Conservation (phyloP, 2,888 invertebrate genomes). For the Incurvaria masculella region DNA sequence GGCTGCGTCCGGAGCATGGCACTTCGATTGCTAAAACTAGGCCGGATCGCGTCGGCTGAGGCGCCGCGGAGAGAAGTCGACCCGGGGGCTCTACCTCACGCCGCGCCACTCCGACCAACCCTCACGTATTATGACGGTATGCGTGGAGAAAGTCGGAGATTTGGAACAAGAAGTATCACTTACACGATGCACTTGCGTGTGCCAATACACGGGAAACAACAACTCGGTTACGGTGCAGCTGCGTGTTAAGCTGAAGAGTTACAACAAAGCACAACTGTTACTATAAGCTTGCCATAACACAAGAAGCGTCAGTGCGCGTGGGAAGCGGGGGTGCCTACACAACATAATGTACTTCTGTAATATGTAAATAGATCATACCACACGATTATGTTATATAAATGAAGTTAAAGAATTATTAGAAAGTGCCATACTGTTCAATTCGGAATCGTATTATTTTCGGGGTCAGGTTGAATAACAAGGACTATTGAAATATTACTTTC, state of each 20-base stretch:
- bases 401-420: not conserved
- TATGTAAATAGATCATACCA: not conserved
- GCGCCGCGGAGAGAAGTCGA: not conserved
- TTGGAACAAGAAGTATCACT: slow-evolving; percentile 59
- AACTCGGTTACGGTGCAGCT: slow-evolving; percentile 1
- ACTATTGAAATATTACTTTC: not conserved
- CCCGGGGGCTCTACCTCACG: not conserved
- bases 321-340: slow-evolving; percentile 10
- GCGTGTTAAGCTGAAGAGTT: not conserved
- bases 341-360: not conserved
- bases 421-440: slow-evolving; percentile 2
- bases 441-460: not conserved
- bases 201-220: slow-evolving; percentile 42
- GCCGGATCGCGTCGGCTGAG: not conserved
- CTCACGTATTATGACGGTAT: slow-evolving; percentile 47
- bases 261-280: not conserved
- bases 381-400: not conserved
- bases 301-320: slow-evolving; percentile 47
- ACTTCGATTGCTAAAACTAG: slow-evolving; percentile 44
- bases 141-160: slow-evolving; percentile 54
- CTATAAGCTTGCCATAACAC: slow-evolving; percentile 42
- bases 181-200: slow-evolving; percentile 55
- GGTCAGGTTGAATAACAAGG: not conserved
- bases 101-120: no score
- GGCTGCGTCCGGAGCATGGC: slow-evolving; percentile 54